Conservation (phyloP, 1,140 invertebrate genomes). For the Pseudomyrmex concolor region DNA sequence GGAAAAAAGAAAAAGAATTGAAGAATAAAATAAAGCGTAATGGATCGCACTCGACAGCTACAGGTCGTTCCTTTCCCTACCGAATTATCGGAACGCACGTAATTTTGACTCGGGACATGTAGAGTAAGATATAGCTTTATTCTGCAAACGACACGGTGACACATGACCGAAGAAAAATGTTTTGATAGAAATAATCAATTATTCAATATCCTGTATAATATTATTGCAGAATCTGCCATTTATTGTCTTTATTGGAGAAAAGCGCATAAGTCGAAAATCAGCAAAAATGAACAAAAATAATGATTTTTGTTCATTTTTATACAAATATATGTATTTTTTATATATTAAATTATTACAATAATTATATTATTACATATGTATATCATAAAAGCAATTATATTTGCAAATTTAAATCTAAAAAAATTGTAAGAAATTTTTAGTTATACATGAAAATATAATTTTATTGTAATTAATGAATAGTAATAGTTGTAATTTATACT, state of each 20-base stretch:
- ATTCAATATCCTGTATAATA: conserved; percentile 28
- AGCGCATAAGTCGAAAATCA: not conserved
- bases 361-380: too few relatives aligned
- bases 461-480: too few relatives aligned
- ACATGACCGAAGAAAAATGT: conserved; percentile 23
- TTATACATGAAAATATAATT: too few relatives aligned
- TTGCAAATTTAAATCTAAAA: too few relatives aligned
- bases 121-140: conserved; percentile 18
- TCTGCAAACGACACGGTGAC: conserved; percentile 39
- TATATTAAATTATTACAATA: too few relatives aligned
- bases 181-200: conserved; percentile 28
- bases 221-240: conserved; percentile 11
- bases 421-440: too few relatives aligned
- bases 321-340: too few relatives aligned
- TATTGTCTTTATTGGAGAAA: conserved; percentile 12
- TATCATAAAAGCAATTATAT: too few relatives aligned
- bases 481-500: too few relatives aligned
- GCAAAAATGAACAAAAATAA: too few relatives aligned
- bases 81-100: conserved; percentile 39
- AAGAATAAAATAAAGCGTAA: conserved; percentile 52
- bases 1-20: conserved; percentile 34
- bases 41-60: conserved; percentile 55
- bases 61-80: conserved; percentile 50
- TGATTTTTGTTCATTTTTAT: too few relatives aligned
- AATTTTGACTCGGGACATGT: conserved; percentile 28